Conservation (phyloP, 1,140 invertebrate genomes). For the Phenacoccus solenopsis region DNA sequence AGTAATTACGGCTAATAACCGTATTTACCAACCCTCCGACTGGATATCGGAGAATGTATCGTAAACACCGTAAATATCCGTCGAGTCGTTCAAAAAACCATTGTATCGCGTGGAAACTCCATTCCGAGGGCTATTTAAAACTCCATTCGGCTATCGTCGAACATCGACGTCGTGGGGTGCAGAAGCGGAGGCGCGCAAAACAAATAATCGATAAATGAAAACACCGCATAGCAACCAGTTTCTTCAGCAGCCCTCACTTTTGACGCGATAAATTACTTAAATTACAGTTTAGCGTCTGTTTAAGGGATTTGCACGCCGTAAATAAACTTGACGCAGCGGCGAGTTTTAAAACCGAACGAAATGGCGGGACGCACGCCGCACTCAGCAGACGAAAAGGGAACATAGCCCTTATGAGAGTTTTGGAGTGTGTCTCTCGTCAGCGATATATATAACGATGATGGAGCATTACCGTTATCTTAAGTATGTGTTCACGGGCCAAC, state of each 20-base stretch:
- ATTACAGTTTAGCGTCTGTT: constrained; percentile 1
- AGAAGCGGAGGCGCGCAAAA: neutral
- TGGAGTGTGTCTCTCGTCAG: neutral
- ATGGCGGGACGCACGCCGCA: neutral
- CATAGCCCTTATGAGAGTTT: neutral
- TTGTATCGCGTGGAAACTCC: neutral
- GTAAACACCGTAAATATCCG: too few species aligned
- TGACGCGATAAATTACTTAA: neutral
- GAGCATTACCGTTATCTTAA: constrained; percentile 1
- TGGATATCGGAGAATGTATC: too few species aligned
- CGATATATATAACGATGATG: neutral
- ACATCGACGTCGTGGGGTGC: neutral
- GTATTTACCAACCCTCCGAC: too few species aligned
- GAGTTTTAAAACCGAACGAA: too few species aligned
- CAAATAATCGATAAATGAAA: neutral
- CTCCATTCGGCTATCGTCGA: neutral
- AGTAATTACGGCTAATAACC: too few species aligned
- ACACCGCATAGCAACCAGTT: neutral
- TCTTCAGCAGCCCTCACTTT: too few species aligned
- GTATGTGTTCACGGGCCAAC: neutral
- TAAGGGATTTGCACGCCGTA: neutral
- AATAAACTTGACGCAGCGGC: neutral
- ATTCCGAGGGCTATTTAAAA: neutral
- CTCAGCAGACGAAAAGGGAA: neutral
- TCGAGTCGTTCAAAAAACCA: too few species aligned